A percentile compares a stretch with the other conserved stretches of the same genome.
Evolutionary conservation across 2,797 vertebrate genomes (phyloP).

Genomic region (Atherinosoma microstoma): DNA sequence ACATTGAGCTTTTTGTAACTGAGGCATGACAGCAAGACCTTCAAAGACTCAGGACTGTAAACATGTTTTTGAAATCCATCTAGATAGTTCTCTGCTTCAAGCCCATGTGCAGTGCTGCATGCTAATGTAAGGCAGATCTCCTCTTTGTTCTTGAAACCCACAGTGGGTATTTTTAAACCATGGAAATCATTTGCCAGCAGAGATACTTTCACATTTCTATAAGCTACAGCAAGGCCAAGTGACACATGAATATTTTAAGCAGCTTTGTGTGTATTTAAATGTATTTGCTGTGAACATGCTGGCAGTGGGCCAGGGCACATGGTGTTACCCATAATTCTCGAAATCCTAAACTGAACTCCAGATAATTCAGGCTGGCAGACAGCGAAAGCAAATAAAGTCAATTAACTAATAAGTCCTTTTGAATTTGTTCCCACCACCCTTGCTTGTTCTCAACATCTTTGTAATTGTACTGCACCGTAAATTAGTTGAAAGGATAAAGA

Average conservation of each 20-base stretch:
- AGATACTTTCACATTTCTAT: conserved; percentile 90
- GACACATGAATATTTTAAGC: conserved; percentile 94
- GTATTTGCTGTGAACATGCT: conserved; percentile 88
- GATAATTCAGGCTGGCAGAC: conserved; percentile 87
- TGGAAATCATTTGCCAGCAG: conserved; percentile 87
- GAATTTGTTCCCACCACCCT: conserved; percentile 84
- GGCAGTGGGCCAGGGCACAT: conserved; percentile 86
- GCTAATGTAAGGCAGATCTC: conserved; percentile 76
- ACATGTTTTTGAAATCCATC: conserved; percentile 77
- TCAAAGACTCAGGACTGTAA: conserved; percentile 76
- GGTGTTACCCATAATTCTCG: conserved; percentile 88
- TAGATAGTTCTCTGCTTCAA: conserved; percentile 65
- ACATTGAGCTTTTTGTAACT: conserved; percentile 64
- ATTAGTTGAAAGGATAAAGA: conserved; percentile 26
- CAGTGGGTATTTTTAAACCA: conserved; percentile 84
- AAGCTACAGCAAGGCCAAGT: conserved; percentile 85
- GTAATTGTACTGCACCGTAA: conserved; percentile 42
- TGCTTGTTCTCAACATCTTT: conserved; percentile 52
- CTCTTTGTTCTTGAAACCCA: conserved; percentile 85
- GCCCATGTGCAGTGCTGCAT: conserved; percentile 72
- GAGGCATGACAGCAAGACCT: conserved; percentile 72
- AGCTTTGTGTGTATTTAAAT: conserved; percentile 93
- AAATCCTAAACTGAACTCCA: conserved; percentile 89
- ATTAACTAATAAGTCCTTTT: conserved; percentile 83
- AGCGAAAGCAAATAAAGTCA: conserved; percentile 90